These are phyloP conservation scores for Microplitis deprimator DNA, from an alignment of 2,888 invertebrate genomes.

Conservation along the genomic window DNA sequence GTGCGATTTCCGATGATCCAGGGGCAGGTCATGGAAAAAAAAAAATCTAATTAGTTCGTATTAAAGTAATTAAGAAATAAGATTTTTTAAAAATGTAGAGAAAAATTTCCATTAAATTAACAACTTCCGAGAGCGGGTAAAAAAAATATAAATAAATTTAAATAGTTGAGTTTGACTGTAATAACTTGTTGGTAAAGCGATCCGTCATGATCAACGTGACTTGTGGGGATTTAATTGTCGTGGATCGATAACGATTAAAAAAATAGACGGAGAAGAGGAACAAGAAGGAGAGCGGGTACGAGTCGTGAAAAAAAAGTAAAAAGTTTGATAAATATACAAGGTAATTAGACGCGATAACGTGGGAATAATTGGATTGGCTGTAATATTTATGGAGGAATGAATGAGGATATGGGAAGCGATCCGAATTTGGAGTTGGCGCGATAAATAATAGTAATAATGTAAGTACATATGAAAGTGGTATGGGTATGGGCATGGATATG, in stretches of 20 bases:
- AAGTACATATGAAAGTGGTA: no score
- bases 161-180: slow-evolving; percentile 27
- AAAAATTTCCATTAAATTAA: slow-evolving; percentile 34
- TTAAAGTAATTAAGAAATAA: slow-evolving; percentile 42
- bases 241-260: slow-evolving; percentile 26
- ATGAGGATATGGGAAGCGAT: no score
- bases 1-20: slow-evolving; percentile 19
- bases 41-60: slow-evolving; percentile 25
- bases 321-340: slow-evolving; percentile 2
- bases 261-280: background rate
- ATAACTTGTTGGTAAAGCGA: slow-evolving; percentile 51
- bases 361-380: no score
- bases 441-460: no score
- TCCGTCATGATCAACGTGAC: slow-evolving; percentile 69
- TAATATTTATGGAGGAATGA: no score
- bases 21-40: slow-evolving; percentile 32
- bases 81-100: slow-evolving; percentile 1
- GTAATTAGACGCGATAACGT: background rate
- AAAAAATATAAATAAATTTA: slow-evolving; percentile 37
- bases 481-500: background rate
- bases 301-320: background rate
- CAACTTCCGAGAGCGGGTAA: slow-evolving; percentile 38
- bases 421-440: no score
- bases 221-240: slow-evolving; percentile 69
- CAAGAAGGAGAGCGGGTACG: background rate